Base-by-base conservation (phyloP, 2,888 invertebrate species). In the Cotesia congregata region DNA sequence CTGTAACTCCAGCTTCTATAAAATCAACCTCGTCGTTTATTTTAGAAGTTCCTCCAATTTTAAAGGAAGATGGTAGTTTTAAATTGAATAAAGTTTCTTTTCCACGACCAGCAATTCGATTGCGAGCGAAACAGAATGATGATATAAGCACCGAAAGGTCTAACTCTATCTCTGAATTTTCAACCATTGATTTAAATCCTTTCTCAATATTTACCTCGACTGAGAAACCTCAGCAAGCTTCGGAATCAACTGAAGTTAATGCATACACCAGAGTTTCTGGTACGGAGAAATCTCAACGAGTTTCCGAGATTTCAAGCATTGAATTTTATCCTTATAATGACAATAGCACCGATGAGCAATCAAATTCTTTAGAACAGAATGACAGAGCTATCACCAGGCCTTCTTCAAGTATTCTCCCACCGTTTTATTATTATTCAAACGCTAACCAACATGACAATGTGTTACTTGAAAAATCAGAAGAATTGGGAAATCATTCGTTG, bases 1-100 rank as follows among this genome's bases (percentile, higher is more conserved):
- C 62, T 62, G 62, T 20, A 7, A 62, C 62, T 5, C 62, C 62
- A 17, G 9, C 20, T n/a, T 15, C 7, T 62, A 39, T 74, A 0
- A 77, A 72, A 75, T 64, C 75, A 9, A 77, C 68, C 1, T 78
- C 78, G 15, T 61, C 72, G 7, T 61, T 77, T 1, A 20, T 77
- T 6, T 20, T 69, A 1, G 1, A 59, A 6, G 62, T 62, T 62
- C 15, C 15, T 9, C n/a, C 62, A 5, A 20, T 62, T 17, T 20
- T 20, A 62, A 62, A 62, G 7, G 62, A 62, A 2, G 50, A 50
- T 7, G 50, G 50, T 12, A 50, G 50, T 50, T 50, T 15, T 1
- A 17, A 61, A 40, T 15, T 64, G 60, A 6, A 70, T 15, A 72
- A 74, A 6, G 1, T 69, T 9, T 38, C 17, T 62, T 12, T 38